Conservation (phyloP, 1,140 invertebrate species). For the Lepidostoma basale region DNA sequence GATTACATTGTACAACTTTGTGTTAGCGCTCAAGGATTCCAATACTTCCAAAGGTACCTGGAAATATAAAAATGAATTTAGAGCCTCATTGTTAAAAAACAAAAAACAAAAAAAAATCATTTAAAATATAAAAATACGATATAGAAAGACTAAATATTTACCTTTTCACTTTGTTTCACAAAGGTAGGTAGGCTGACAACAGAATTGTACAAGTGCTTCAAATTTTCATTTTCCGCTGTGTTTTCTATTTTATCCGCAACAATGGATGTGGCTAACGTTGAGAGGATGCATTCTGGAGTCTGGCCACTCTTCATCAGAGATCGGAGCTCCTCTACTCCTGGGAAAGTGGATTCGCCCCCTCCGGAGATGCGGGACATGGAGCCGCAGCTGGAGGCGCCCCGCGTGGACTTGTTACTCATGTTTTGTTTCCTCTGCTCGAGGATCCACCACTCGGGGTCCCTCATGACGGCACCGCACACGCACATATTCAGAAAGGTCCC, state of each 20-base stretch:
- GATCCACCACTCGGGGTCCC: conserved; percentile 81
- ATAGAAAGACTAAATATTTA: conserved; percentile 50
- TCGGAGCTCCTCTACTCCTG: conserved; percentile 70
- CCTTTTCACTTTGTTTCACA: conserved; percentile 71
- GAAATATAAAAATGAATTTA: conserved; percentile 18
- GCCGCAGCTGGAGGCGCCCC: conserved; percentile 56
- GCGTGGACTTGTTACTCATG: conserved; percentile 51
- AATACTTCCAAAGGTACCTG: conserved; percentile 70
- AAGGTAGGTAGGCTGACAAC: conserved; percentile 78
- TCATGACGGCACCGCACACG: conserved; percentile 87
- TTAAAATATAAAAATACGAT: conserved; percentile 1
- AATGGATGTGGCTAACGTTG: conserved; percentile 66
- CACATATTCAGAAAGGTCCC: conserved; percentile 87
- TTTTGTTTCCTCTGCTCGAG: conserved; percentile 64
- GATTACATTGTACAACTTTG: conserved; percentile 71
- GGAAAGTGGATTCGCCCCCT: conserved; percentile 62
- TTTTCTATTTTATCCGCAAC: conserved; percentile 51
- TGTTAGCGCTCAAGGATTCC: conserved; percentile 68
- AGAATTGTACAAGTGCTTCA: conserved; percentile 59
- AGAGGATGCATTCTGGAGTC: conserved; percentile 69
- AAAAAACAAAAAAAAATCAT: conserved; percentile 20
- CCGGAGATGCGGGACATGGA: conserved; percentile 57
- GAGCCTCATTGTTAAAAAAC: conserved; percentile 2
- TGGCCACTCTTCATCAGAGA: conserved; percentile 68
- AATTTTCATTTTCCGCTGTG: conserved; percentile 53